Evolutionary conservation across 2,113 vertebrate species (phyloP), one percentile per base, ranked within the genome.

Genomic region (Dicaeum eximium): DNA sequence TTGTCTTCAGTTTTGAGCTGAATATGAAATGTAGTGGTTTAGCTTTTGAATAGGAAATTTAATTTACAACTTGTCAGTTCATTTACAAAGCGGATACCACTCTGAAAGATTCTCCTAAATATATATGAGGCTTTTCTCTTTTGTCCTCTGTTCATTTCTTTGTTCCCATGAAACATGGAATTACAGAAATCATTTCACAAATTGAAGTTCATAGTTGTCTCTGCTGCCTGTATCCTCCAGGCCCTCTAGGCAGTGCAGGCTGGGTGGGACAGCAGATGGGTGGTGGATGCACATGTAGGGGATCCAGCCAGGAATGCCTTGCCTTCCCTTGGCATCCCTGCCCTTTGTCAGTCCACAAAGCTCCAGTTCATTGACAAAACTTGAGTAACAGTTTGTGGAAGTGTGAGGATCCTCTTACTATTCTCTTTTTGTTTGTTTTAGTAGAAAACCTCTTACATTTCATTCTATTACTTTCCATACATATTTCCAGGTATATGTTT

Each of bases 1-100:
- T 91, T 97, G 70, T 96, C 90, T 96, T 88, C 81, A 30, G 24
- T 86, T 97, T 96, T 97, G 60, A 94, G 77, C 92, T 79, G 97
- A 97, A 97, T 97, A 78, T 93, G 84, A 97, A 97, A 96, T 97
- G 71, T 80, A 94, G 88, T 94, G 40, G 57, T 90, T 97, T 87
- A 56, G 20, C 95, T 97, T 97, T 82, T 91, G 94, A 96, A 93
- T 1, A 31, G 94, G 92, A 96, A 96, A 96, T 95, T 95, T 97
- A 96, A 96, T 98, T 96, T 97, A 72, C 82, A 88, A 10, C 82
- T 96, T 96, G 92, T 96, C 92, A 95, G 79, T 88, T 95, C 9
- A 5, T 95, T 96, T 98, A 84, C 92, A 93, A 89, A 86, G 78
- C 1, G 0, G 44, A 84, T 80, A 88, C 66, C 57, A 57, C 72